Base-by-base conservation (phyloP, 2,888 invertebrate species). In the Andrena fulva region DNA sequence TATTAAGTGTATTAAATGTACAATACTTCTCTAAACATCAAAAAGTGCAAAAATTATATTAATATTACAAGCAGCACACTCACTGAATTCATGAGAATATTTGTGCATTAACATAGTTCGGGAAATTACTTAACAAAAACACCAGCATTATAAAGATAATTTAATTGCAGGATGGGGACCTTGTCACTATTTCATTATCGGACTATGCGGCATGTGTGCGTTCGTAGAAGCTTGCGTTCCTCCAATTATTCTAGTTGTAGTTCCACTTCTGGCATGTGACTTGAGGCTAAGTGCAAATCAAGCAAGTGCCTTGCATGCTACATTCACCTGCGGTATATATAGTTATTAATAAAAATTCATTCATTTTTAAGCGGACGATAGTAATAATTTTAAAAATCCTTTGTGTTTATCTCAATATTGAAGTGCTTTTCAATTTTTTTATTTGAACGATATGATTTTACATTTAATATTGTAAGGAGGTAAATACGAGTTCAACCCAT, bases 151-250 rank as follows among this genome's bases (percentile, higher is more conserved):
- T 8, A 35, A 60, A 12, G 54, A 52, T 78, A 42, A 71, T 29
- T 52, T 52, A n/a, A 60, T 79, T 74, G 52, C 74, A 91, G 91
- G 91, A 82, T 91, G 91, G 91, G 91, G 91, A 24, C 66, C 85
- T 1, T 91, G 87, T 72, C 85, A 91, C 70, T 89, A 86, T 70
- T 89, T 90, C 59, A 68, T 91, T 42, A 72, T 91, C 24, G 84
- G 84, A 50, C 63, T 91, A 1, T 91, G 90, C 48, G 88, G 91
- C 5, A 69, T 91, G 66, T 87, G 91, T 69, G 87, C 89, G 2
- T 68, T 91, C 20, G 89, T 90, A 16, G 91, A 91, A 82, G 91
- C 90, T 12, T 78, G 72, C 29, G 89, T 91, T n/a, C 82, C 87
- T 29, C 69, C 90, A 4, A 85, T 84, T 35, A 83, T 88, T 56